phyloP scores from a whole-genome alignment of 2,797 vertebrate species.

The Miichthys miiuy region DNA sequence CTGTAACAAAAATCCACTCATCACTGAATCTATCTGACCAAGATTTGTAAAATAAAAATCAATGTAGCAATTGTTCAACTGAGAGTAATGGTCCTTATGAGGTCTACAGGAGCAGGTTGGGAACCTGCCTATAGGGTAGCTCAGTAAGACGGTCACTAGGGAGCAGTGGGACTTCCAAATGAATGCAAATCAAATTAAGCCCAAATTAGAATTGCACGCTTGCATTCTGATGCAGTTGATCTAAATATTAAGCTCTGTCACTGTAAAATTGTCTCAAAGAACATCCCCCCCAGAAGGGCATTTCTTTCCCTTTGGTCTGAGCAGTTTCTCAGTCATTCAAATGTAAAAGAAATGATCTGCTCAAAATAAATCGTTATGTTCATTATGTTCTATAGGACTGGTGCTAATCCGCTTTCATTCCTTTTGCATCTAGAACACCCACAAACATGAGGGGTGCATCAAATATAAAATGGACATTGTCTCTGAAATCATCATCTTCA shows the following conservation, averaged over 20 bases:
- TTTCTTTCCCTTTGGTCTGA: conserved; percentile 40
- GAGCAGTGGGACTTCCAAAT: conserved; percentile 57
- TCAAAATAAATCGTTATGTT: conserved; percentile 52
- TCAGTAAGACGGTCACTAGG: conserved; percentile 41
- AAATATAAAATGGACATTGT: conserved; percentile 26
- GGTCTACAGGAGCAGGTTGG: conserved; percentile 11
- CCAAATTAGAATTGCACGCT: conserved; percentile 66
- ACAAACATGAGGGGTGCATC: conserved; percentile 9
- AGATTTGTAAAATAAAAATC: conserved; percentile 10
- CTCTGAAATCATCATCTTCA: conserved; percentile 35
- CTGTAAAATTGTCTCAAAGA: conserved; percentile 60
- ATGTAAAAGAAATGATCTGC: conserved; percentile 39
- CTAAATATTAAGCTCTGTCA: conserved; percentile 62
- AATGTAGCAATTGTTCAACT: conserved; percentile 4
- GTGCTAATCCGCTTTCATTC: conserved; percentile 17
- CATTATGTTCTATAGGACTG: conserved; percentile 24
- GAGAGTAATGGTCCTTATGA: conserved; percentile 1
- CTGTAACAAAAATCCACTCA: not conserved
- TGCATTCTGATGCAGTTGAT: conserved; percentile 59
- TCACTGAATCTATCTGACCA: conserved; percentile 3
- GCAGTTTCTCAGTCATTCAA: conserved; percentile 43
- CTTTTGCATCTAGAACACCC: conserved; percentile 25
- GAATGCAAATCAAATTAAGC: conserved; percentile 78
- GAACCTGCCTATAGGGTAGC: conserved; percentile 33
- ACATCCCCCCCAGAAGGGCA: conserved; percentile 35